A percentile compares a stretch with the other conserved stretches of the same genome.
phyloP scores from a whole-genome alignment of 2,797 vertebrate species.

The Acanthis flammea region DNA sequence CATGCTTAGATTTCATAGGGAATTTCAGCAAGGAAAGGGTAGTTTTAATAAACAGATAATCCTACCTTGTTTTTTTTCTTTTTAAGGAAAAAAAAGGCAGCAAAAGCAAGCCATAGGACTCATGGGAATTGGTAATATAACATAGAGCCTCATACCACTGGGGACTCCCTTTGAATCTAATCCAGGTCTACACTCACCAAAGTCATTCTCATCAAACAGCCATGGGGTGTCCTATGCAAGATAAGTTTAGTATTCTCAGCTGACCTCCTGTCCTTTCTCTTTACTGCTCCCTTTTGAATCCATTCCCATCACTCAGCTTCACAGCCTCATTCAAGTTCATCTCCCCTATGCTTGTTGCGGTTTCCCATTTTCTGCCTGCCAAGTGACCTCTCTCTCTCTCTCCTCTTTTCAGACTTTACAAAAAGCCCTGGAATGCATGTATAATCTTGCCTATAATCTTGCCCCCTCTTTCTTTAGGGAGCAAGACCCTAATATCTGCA shows the following conservation, averaged over 20 bases:
- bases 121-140: slow-evolving; percentile 14
- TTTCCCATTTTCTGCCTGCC: slow-evolving; percentile 51
- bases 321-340: slow-evolving; percentile 47
- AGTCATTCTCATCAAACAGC: slow-evolving; percentile 67
- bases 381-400: slow-evolving; percentile 46
- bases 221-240: slow-evolving; percentile 33
- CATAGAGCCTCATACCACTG: background rate
- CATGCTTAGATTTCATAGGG: slow-evolving; percentile 25
- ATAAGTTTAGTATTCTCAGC: slow-evolving; percentile 63
- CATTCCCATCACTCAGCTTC: slow-evolving; percentile 64
- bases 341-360: slow-evolving; percentile 29
- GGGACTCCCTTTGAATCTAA: slow-evolving; percentile 64
- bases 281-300: slow-evolving; percentile 61
- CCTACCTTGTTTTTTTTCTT: background rate
- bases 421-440: background rate
- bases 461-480: background rate
- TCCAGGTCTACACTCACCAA: slow-evolving; percentile 65
- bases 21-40: slow-evolving; percentile 33
- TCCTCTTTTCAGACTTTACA: background rate
- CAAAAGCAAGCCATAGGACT: background rate
- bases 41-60: slow-evolving; percentile 37
- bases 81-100: background rate
- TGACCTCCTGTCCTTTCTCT: slow-evolving; percentile 66
- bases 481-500: background rate
- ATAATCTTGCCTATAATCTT: background rate